A percentile compares a stretch with the other conserved stretches of the same genome.
Conservation (phyloP, 1,140 invertebrate species). For the Camponotus floridanus region DNA sequence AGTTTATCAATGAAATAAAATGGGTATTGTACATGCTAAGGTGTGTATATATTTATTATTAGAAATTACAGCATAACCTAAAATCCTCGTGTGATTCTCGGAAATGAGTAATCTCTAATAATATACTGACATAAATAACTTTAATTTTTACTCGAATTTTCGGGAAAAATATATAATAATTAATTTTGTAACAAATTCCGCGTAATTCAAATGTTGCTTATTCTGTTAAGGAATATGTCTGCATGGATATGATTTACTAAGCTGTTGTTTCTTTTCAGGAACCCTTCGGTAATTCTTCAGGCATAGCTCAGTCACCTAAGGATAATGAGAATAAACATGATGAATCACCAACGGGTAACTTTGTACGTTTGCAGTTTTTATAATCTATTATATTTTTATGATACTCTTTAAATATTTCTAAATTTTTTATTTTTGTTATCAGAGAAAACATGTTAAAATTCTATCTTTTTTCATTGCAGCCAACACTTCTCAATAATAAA, state of each 20-base stretch:
- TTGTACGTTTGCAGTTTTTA: slow-evolving; percentile 26
- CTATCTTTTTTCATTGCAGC: slow-evolving; percentile 55
- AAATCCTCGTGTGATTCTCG: slow-evolving; percentile 59
- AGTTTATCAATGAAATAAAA: slow-evolving; percentile 66
- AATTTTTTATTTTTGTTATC: slow-evolving; percentile 10
- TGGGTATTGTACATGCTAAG: slow-evolving; percentile 85
- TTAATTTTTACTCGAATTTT: neutral
- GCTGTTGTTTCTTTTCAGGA: slow-evolving; percentile 54
- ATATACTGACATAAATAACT: slow-evolving; percentile 49
- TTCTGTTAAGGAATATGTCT: slow-evolving; percentile 10
- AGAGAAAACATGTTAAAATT: neutral
- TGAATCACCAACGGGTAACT: neutral
- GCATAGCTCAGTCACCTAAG: slow-evolving; percentile 21
- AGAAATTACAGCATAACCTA: slow-evolving; percentile 71
- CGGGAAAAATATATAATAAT: neutral
- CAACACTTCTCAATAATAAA: slow-evolving; percentile 30
- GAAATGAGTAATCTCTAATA: slow-evolving; percentile 76
- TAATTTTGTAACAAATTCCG: neutral
- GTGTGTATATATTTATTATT: slow-evolving; percentile 75
- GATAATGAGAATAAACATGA: slow-evolving; percentile 39
- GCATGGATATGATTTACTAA: neutral
- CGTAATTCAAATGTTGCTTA: neutral
- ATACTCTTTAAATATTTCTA: neutral
- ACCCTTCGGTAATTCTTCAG: slow-evolving; percentile 32
- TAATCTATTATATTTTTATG: neutral